Evolutionary conservation across 2,113 vertebrate species (phyloP), one percentile per base, ranked within the genome.

Genomic region (Platichthys flesus): DNA sequence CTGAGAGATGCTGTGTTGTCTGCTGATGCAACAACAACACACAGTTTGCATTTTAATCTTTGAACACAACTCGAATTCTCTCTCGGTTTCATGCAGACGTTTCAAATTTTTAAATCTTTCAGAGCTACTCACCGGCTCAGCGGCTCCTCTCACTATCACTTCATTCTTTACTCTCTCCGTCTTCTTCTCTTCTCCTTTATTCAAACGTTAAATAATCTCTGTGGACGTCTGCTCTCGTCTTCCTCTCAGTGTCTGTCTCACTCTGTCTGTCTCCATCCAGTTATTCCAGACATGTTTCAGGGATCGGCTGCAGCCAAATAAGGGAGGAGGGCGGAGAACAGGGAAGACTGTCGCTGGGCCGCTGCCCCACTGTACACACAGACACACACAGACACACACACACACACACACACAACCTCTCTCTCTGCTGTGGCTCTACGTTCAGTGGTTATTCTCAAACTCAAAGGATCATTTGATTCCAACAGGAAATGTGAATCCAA

Each of bases 271-370:
- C 83, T 74, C 88, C 85, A 77, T 81, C 80, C 73, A 89, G 88
- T 82, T 89, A 93, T 93, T 93, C 90, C 83, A 95, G 91, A 93
- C 93, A 94, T 90, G 90, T 90, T 88, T 85, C 81, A 83, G 77
- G 83, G 84, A 85, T 83, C 85, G 47, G 85, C 88, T 82, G 76
- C 81, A 76, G 86, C 94, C 93, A 93, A 94, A 95, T 94, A 95
- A 92, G 94, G 94, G 89, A 92, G 87, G 89, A 70, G 79, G 85
- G 77, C 75, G 40, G 89, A 87, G 85, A 94, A 93, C 89, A 87
- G 88, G 83, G 81, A 72, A 59, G 88, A 67, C 74, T 55, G 79
- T 75, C 74, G 74, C 79, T 61, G 79, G 71, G 84, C 70, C 18
- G n/a, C 71, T 70, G 67, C 81, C 69, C 59, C 67, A 83, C 84